phyloP scores from a whole-genome alignment of 2,888 invertebrate genomes.

The Bugula neritina region DNA sequence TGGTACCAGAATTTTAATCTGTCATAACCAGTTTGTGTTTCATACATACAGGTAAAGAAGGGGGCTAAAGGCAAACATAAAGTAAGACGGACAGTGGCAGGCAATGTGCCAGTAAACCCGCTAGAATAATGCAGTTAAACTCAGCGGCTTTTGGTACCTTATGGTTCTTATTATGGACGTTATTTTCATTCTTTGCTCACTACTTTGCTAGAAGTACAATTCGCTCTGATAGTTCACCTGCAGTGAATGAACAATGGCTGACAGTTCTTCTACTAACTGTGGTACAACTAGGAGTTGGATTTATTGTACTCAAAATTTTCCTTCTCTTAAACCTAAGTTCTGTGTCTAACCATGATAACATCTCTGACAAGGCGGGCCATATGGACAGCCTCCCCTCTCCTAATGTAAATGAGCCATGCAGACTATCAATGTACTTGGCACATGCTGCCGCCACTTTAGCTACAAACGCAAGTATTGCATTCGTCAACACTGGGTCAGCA shows the following conservation, averaged over 20 bases:
- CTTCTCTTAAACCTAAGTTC: background rate
- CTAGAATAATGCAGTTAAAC: background rate
- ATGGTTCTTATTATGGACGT: conserved; percentile 26
- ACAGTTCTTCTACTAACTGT: conserved; percentile 16
- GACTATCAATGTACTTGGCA: background rate
- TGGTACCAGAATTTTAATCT: too few relatives aligned
- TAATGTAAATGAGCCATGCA: background rate
- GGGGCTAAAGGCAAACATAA: too few relatives aligned
- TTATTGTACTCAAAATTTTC: background rate
- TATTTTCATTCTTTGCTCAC: conserved; percentile 28
- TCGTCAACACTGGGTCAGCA: conserved; percentile 34
- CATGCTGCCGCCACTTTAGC: conserved; percentile 33
- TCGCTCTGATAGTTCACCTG: background rate
- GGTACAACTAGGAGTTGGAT: conserved; percentile 12
- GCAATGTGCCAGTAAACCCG: background rate
- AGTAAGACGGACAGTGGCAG: too few relatives aligned
- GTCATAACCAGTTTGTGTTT: too few relatives aligned
- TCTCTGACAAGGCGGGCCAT: background rate
- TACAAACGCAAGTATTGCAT: conserved; percentile 34
- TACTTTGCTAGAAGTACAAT: conserved; percentile 25
- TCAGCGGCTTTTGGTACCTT: background rate
- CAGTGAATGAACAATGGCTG: conserved; percentile 6
- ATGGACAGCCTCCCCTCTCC: background rate
- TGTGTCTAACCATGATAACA: background rate
- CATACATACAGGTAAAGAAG: too few relatives aligned